phyloP scores from a whole-genome alignment of 2,888 invertebrate species.

The Melinopterus prodromus region DNA sequence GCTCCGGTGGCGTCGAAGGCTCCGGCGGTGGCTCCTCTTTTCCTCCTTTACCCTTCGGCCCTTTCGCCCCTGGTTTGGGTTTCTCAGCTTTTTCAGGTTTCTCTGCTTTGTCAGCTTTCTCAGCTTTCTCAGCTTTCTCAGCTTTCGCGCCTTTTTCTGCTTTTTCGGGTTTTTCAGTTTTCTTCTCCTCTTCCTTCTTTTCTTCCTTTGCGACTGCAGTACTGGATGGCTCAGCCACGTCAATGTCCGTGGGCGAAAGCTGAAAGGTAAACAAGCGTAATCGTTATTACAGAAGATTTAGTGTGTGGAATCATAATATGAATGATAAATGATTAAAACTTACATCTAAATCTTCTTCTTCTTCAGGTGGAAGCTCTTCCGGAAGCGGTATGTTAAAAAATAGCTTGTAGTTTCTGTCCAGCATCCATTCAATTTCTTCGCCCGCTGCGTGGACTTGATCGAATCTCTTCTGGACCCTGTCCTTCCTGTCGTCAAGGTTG shows the following conservation, averaged over 20 bases:
- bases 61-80: conserved; percentile 50
- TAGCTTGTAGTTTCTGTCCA: conserved; percentile 73
- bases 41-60: conserved; percentile 42
- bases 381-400: conserved; percentile 69
- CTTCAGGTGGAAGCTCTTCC: conserved; percentile 39
- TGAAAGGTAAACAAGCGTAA: conserved; percentile 20
- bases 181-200: conserved; percentile 39
- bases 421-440: conserved; percentile 65
- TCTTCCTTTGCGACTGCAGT: conserved; percentile 51
- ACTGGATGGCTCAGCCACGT: conserved; percentile 28
- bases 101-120: conserved; percentile 46
- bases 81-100: conserved; percentile 54
- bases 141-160: conserved; percentile 38
- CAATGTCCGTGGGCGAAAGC: conserved; percentile 17
- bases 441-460: conserved; percentile 63
- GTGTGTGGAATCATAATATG: neutral
- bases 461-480: conserved; percentile 65
- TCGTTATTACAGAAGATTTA: neutral
- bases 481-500: conserved; percentile 65
- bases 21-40: conserved; percentile 37
- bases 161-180: conserved; percentile 40
- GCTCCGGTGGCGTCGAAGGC: conserved; percentile 39
- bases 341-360: conserved; percentile 38
- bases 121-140: conserved; percentile 30
- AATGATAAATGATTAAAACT: neutral